Conservation (phyloP, 2,888 invertebrate species). For the Podotricha telesiphe region DNA sequence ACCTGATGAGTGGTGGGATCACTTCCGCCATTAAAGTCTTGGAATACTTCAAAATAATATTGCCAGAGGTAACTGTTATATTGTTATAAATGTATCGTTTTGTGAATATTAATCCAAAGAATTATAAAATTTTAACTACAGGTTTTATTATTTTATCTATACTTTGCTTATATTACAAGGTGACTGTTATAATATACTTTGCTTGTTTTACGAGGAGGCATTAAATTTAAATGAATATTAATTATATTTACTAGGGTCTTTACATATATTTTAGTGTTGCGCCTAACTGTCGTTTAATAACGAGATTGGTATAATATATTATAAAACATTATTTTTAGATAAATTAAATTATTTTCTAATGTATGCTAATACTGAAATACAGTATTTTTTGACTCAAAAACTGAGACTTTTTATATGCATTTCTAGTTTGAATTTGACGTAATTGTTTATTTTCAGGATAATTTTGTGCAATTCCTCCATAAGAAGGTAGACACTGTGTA, state of each 20-base stretch:
- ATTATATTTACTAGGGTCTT: neutral
- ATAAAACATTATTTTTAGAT: no score
- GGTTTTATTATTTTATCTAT: no score
- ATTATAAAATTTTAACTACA: no score
- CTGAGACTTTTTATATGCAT: no score
- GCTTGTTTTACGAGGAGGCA: neutral
- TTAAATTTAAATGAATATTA: neutral
- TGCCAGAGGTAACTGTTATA: constrained; percentile 58
- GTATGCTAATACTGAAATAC: no score
- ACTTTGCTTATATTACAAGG: no score
- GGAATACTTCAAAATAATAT: constrained; percentile 86
- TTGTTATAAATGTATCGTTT: neutral
- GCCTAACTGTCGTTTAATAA: neutral
- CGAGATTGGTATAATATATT: neutral
- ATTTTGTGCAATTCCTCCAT: constrained; percentile 54
- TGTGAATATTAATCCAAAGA: neutral
- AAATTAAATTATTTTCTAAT: neutral
- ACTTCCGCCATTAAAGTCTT: constrained; percentile 79
- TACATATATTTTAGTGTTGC: neutral
- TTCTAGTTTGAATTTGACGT: no score
- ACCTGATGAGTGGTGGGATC: constrained; percentile 70
- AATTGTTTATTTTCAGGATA: constrained; percentile 58
- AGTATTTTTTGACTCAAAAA: no score
- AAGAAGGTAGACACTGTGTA: constrained; percentile 67
- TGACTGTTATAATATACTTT: no score